Conservation (phyloP, 2,888 invertebrate species). For the Hecatera dysodea region DNA sequence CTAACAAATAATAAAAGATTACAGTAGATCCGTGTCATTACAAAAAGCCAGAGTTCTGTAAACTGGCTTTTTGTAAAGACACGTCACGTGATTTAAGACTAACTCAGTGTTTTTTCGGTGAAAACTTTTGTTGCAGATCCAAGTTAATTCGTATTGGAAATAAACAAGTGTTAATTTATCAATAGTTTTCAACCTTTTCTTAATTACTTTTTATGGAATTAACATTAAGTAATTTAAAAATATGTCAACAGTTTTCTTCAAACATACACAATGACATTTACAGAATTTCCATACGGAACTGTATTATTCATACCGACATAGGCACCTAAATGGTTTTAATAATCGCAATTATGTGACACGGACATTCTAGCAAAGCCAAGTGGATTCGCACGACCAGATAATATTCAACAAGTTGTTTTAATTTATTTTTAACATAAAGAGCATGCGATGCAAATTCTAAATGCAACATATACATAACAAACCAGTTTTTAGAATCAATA, state of each 20-base stretch:
- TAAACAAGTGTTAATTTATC: too few species aligned
- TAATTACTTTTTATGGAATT: too few species aligned
- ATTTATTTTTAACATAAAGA: slow-evolving; percentile 32
- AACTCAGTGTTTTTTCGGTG: too few species aligned
- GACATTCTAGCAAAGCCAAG: not conserved
- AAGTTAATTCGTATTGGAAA: too few species aligned
- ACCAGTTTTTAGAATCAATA: slow-evolving; percentile 52
- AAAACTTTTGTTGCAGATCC: too few species aligned
- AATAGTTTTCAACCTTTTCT: too few species aligned
- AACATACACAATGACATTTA: not conserved
- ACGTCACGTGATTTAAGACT: too few species aligned
- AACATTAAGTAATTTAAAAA: too few species aligned
- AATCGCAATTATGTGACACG: not conserved
- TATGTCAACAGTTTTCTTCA: not conserved
- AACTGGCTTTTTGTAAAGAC: too few species aligned
- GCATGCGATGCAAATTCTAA: slow-evolving; percentile 39
- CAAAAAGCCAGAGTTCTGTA: too few species aligned
- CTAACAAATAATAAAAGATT: too few species aligned
- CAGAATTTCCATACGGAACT: slow-evolving; percentile 5
- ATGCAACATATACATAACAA: slow-evolving; percentile 25
- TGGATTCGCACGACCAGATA: not conserved
- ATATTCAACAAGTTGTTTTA: slow-evolving; percentile 27
- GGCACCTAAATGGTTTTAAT: slow-evolving; percentile 16
- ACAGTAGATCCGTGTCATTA: too few species aligned
- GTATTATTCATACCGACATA: slow-evolving; percentile 1